phyloP scores from a whole-genome alignment of 2,888 invertebrate genomes.

The Agrochola macilenta region DNA sequence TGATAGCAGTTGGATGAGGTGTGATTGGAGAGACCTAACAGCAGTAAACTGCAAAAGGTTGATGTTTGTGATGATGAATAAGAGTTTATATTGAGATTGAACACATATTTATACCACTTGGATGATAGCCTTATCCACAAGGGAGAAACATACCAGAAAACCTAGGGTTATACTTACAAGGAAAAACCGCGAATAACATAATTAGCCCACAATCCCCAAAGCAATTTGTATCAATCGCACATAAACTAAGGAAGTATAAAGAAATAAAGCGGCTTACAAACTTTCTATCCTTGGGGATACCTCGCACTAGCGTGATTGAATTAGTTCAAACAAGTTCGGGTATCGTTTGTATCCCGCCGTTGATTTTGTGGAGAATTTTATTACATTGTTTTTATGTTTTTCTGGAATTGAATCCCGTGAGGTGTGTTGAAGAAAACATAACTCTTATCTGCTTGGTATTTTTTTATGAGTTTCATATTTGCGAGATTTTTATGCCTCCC shows the following conservation, averaged over 20 bases:
- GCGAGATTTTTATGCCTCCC: neutral
- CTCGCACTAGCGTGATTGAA: slow-evolving; percentile 74
- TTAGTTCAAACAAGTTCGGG: slow-evolving; percentile 71
- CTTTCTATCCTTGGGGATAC: slow-evolving; percentile 74
- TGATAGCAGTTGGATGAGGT: no score
- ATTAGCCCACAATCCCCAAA: slow-evolving; percentile 68
- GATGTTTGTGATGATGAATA: neutral
- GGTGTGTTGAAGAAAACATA: slow-evolving; percentile 12
- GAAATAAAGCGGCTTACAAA: slow-evolving; percentile 73
- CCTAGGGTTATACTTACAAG: slow-evolving; percentile 22
- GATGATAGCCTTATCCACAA: neutral
- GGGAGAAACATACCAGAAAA: neutral
- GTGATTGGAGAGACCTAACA: neutral
- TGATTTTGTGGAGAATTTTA: slow-evolving; percentile 60
- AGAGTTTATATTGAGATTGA: no score
- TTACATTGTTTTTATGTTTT: slow-evolving; percentile 59
- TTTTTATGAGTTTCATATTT: slow-evolving; percentile 20
- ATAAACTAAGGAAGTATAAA: slow-evolving; percentile 66
- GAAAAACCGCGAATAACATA: slow-evolving; percentile 35
- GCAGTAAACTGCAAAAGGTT: neutral
- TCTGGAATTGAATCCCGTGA: slow-evolving; percentile 42
- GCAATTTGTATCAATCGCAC: slow-evolving; percentile 76
- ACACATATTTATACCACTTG: neutral
- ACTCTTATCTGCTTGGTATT: slow-evolving; percentile 9
- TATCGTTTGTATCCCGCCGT: slow-evolving; percentile 58